Evolutionary conservation across 2,888 invertebrate species (phyloP), one percentile per base, ranked within the genome.

Genomic region (Eledona agricola): DNA sequence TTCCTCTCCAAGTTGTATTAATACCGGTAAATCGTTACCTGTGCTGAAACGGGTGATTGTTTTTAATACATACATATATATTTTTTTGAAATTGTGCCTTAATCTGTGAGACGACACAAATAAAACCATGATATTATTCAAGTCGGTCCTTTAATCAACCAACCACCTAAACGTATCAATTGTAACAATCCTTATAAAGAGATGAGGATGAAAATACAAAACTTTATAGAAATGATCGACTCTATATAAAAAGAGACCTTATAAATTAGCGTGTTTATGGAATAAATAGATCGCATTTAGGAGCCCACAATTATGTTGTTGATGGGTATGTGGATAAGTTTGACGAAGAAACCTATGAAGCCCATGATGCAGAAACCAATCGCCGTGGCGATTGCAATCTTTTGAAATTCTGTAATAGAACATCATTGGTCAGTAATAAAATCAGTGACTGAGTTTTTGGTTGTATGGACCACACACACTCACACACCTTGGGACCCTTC

Each of bases 321-420:
- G 79, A 99, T 99, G 62, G 99, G 99, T 78, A 99, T 99, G 79
- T 99, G 99, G 79, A 99, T 99, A 66, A 99, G 83, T 80, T 99
- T 99, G 20, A 99, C 99, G 70, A 99, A 99, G 83, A 99, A 99
- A 68, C 99, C 99, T 75, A 99, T 99, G 81, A 99, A 99, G 49
- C 99, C 99, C 99, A 99, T 99, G 77, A 99, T 97, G 78, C 95
- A 96, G 83, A 99, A 99, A 50, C 99, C 99, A 72, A 99, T 96
- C 2, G 98, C 98, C 54, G 99, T 99, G 47, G 99, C 99, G 66
- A 98, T 91, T 13, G 98, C 99, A 71, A 99, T 99, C 81, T 99
- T 99, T 78, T 98, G 97, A 79, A 99, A 99, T 80, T 99, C 99
- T 94, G 82, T 20, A 85, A 42, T 31, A 42, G 31, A 31, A 42